Conservation (phyloP, 2,888 invertebrate genomes). For the Eristalis arbustorum region DNA sequence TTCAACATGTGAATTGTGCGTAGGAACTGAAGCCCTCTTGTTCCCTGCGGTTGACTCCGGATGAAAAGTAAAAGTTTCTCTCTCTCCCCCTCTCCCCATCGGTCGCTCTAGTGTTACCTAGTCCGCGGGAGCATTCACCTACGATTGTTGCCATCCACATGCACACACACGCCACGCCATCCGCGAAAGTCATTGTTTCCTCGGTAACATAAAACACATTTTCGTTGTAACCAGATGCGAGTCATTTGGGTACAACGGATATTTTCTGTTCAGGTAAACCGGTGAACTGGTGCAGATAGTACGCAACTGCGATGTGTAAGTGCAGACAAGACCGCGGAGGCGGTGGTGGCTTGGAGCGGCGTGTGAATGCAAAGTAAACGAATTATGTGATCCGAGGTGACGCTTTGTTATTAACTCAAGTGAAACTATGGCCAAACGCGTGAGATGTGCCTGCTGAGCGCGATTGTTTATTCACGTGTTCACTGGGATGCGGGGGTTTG, state of each 20-base stretch:
- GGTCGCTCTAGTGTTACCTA: slow-evolving; percentile 6
- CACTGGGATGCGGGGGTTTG: no score
- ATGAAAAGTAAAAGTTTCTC: slow-evolving; percentile 65
- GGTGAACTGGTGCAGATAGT: slow-evolving; percentile 22
- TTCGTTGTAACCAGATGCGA: slow-evolving; percentile 12
- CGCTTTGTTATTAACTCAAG: slow-evolving; percentile 45
- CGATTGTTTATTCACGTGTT: not conserved
- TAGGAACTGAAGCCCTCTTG: slow-evolving; percentile 32
- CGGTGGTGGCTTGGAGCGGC: not conserved
- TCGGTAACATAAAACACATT: slow-evolving; percentile 31
- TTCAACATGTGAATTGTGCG: slow-evolving; percentile 47
- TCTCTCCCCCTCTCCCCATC: not conserved
- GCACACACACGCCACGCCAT: not conserved
- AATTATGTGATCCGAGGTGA: slow-evolving; percentile 32
- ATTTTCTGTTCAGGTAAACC: slow-evolving; percentile 29
- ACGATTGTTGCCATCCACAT: not conserved
- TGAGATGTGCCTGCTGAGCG: not conserved
- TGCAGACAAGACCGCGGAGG: slow-evolving; percentile 33
- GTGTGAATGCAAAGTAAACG: slow-evolving; percentile 28
- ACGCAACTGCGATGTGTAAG: not conserved
- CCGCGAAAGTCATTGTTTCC: slow-evolving; percentile 28
- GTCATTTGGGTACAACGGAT: slow-evolving; percentile 21
- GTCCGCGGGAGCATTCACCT: slow-evolving; percentile 53
- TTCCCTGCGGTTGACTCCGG: slow-evolving; percentile 39
- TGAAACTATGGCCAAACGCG: slow-evolving; percentile 39